Evolutionary conservation across 2,888 invertebrate species (phyloP), one percentile per base, ranked within the genome.

Genomic region (Plagiodera versicolora): DNA sequence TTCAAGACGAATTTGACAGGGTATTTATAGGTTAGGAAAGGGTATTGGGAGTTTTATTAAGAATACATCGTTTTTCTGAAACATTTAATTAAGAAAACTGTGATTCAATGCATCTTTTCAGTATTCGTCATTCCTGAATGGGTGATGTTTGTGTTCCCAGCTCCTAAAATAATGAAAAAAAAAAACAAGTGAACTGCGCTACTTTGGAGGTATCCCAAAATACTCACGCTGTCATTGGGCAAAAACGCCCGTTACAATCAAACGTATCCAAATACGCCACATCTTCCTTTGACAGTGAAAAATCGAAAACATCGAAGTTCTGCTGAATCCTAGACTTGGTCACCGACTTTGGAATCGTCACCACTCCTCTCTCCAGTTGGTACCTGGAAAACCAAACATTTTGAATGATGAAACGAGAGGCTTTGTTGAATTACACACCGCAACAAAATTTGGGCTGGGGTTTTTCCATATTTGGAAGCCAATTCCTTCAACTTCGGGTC

Each of bases 281-380:
- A 70, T 93, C 92, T 44, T 89, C 89, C 0, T 80, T 71, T 0
- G 83, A 81, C 67, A 94, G 80, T 68, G 87, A 83, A 77, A 94
- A 93, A 79, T 91, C 89, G 67, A 88, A 86, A 10, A 93, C 87
- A 63, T 89, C 76, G 69, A 89, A 86, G 78, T 94, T 88, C 71
- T 87, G 82, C 60, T 82, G 82, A 74, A 91, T 87, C 70, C 89
- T 84, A 0, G 84, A 79, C 67, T 87, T 88, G 0, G 84, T 92
- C 19, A 92, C 90, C 0, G 92, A 92, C 76, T 94, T 94, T 0
- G 94, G 93, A 67, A 94, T 92, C 28, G 90, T 89, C 44, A 90
- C 85, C 65, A 87, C 83, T 4, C 86, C 88, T 53, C 89, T 85
- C 70, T 94, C 90, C 54, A 87, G 72, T 77, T 85, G 78, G 55